Evolutionary conservation across 2,888 invertebrate species (phyloP).

Genomic region (Dione juno): DNA sequence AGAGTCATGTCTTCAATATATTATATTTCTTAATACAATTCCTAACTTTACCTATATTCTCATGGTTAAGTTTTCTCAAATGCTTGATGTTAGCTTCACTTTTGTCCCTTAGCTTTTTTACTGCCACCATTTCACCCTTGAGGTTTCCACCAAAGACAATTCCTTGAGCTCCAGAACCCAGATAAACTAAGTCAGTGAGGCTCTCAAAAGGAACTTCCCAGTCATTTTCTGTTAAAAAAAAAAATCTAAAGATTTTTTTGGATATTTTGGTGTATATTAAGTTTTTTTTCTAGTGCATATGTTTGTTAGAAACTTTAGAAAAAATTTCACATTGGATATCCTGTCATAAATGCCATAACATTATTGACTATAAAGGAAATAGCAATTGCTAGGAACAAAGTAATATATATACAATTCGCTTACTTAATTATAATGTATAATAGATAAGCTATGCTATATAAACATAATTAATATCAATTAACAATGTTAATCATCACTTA

Average conservation of each 20-base stretch:
- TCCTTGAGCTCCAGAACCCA: slow-evolving; percentile 98
- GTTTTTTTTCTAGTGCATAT: too few species aligned
- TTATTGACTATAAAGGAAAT: neutral
- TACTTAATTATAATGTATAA: neutral
- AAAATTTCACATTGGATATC: neutral
- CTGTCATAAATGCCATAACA: neutral
- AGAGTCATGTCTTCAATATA: too few species aligned
- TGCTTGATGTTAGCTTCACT: slow-evolving; percentile 97
- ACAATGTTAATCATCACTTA: neutral
- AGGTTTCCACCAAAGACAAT: slow-evolving; percentile 95
- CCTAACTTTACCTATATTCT: slow-evolving; percentile 89
- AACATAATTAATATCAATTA: neutral
- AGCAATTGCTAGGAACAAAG: neutral
- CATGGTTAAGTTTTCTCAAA: slow-evolving; percentile 95
- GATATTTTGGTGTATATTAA: too few species aligned
- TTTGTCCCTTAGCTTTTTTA: slow-evolving; percentile 96
- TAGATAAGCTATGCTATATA: neutral
- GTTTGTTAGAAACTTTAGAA: too few species aligned
- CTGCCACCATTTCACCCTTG: slow-evolving; percentile 93
- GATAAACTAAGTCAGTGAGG: slow-evolving; percentile 93
- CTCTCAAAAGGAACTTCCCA: slow-evolving; percentile 98
- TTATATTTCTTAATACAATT: slow-evolving; percentile 32
- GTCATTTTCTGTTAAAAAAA: slow-evolving; percentile 83
- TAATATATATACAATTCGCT: neutral
- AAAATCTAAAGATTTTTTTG: too few species aligned